Evolutionary conservation across 2,888 invertebrate genomes (phyloP), one percentile per base, ranked within the genome.

Genomic region (Epinotia demarniana): DNA sequence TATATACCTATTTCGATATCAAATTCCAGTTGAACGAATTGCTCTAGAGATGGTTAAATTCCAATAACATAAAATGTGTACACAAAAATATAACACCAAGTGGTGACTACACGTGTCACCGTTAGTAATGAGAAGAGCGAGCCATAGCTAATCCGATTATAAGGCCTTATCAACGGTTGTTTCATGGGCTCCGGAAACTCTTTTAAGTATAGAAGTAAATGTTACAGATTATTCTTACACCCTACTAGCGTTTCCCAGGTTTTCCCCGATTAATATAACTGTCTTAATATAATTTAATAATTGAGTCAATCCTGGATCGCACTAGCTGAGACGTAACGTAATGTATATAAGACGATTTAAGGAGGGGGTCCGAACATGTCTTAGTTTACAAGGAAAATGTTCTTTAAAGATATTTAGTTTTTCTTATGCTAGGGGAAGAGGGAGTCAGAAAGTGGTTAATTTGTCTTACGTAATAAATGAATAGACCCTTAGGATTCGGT

Each of bases 111-210:
- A 39, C 39, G 68, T 69, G 58, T 46, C 46, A n/a, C 19, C 2
- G 23, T n/a, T 9, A 46, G 16, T 19, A 58, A 58, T n/a, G 13
- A 74, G 64, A 33, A 53, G 46, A 46, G 33, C 63, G 23, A 64
- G 27, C 58, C 64, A 33, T 49, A 57, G 9, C 46, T 19, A 69
- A 63, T 62, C 43, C 18, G 49, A 75, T 70, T 60, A 75, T n/a
- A 62, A 43, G 11, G 33, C 16, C 3, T 66, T 75, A 74, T 74
- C 74, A 69, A 64, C 53, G 39, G 75, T 64, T 66, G 64, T 49
- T 58, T 53, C 64, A 63, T 43, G 27, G n/a, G 68, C 46, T 27
- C 57, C 19, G 46, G 11, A 9, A 19, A 39, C 23, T 16, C 33
- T 70, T 64, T 63, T 58, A 23, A n/a, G n/a, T 18, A 43, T 9